phyloP scores from a whole-genome alignment of 2,888 invertebrate genomes.

The Oegoconia quadripuncta region DNA sequence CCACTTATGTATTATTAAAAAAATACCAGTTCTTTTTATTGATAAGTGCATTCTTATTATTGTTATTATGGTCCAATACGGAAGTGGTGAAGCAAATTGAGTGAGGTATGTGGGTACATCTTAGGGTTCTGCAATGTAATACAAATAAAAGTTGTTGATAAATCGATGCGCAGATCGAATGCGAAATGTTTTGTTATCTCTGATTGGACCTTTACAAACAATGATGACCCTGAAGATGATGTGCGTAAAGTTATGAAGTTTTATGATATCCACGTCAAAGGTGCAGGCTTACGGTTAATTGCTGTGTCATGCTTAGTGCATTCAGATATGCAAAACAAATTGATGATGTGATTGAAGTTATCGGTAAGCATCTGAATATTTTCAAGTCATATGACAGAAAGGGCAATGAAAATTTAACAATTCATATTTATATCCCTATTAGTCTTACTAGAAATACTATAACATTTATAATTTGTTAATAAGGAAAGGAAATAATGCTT shows the following conservation, averaged over 20 bases:
- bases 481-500: not conserved
- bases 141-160: conserved; percentile 5
- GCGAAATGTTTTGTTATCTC: conserved; percentile 14
- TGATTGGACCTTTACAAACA: conserved; percentile 24
- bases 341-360: conserved; percentile 10
- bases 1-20: too few species aligned
- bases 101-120: not conserved
- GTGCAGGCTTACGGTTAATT: conserved; percentile 23
- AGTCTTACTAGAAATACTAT: too few species aligned
- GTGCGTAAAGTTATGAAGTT: conserved; percentile 9
- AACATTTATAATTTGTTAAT: too few species aligned
- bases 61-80: too few species aligned
- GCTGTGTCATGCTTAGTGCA: conserved; percentile 32
- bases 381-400: conserved; percentile 7
- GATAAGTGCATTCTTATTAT: too few species aligned
- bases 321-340: conserved; percentile 14
- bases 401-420: conserved; percentile 3
- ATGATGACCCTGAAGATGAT: conserved; percentile 27
- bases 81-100: too few species aligned
- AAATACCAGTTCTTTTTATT: too few species aligned
- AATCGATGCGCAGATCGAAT: conserved; percentile 5
- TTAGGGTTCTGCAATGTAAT: not conserved
- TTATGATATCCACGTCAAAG: conserved; percentile 1
- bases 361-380: not conserved
- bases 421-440: too few species aligned